Base-by-base conservation (phyloP, 2,113 vertebrate species). In the Atrichornis clamosus region DNA sequence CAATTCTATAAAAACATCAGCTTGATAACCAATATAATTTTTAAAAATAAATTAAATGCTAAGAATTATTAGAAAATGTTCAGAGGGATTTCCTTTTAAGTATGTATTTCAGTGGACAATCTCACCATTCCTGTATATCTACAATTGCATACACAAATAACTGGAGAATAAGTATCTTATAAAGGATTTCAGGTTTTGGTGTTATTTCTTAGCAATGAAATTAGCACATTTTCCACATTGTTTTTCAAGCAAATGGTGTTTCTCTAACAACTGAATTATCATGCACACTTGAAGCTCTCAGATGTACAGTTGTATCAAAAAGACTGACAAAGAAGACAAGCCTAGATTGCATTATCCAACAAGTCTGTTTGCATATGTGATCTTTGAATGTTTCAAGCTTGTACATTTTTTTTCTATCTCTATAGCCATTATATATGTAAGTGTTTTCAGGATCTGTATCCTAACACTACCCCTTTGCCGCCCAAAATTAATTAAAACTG, bases 401-500 rank as follows among this genome's bases (percentile, higher is more conserved):
- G 11, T 39, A 65, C n/a, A n/a, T 32, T 11, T 74, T 44, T 44
- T 46, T 84, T 60, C 18, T 32, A 1, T 46, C 26, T 65, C 42
- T 75, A 8, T n/a, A 58, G 10, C 17, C 3, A 3, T 8, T 30
- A 9, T 12, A 10, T 10, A 35, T 15, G 2, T 39, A 50, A 53
- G 6, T 3, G 1, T 44, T 73, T 87, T 68, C 49, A 81, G 26
- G 4, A 19, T 50, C 41, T 55, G 32, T 13, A 58, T n/a, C 59
- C 10, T 9, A 60, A 35, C 68, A 18, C 1, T 8, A 15, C 1
- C 1, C 20, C 3, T 2, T 47, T 0, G 0, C 23, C 2, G 8
- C 1, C 14, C 3, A 1, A 12, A 78, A 3, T 37, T 22, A 33
- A 27, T 62, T 58, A 30, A 76, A 80, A 53, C 10, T 68, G 32